Conservation (phyloP, 2,113 vertebrate genomes). For the Pollimyrus isidori region DNA sequence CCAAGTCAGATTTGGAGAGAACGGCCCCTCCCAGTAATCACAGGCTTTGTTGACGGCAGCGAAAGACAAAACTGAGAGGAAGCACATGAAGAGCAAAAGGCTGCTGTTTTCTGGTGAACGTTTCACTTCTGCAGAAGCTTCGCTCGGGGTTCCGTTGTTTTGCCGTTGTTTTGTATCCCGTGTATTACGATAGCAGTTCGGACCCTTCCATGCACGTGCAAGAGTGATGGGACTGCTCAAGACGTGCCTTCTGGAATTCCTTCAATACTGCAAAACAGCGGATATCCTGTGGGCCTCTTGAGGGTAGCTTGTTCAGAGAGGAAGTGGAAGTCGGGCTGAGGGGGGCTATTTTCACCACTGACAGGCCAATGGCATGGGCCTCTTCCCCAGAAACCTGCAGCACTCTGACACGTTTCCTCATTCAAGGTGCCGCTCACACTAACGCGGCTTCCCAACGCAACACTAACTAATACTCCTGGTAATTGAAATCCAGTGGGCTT, state of each 20-base stretch:
- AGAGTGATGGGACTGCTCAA: background rate
- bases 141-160: background rate
- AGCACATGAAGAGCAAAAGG: background rate
- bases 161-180: background rate
- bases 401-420: background rate
- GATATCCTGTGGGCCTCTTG: background rate
- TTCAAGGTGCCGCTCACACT: background rate
- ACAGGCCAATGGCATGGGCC: background rate
- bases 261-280: background rate
- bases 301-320: background rate
- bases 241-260: background rate
- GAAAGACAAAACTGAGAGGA: background rate
- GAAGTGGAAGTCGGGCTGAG: conserved; percentile 12
- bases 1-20: background rate
- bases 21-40: background rate
- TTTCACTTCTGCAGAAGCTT: background rate
- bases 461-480: background rate
- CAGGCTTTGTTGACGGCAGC: background rate
- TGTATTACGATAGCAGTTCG: background rate
- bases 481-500: background rate
- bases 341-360: background rate
- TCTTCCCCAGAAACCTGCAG: background rate
- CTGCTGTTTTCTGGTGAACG: background rate
- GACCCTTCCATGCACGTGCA: background rate
- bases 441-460: background rate